These are phyloP conservation scores for Lypha dubia DNA, from an alignment of 2,888 invertebrate genomes.

Conservation along the genomic window DNA sequence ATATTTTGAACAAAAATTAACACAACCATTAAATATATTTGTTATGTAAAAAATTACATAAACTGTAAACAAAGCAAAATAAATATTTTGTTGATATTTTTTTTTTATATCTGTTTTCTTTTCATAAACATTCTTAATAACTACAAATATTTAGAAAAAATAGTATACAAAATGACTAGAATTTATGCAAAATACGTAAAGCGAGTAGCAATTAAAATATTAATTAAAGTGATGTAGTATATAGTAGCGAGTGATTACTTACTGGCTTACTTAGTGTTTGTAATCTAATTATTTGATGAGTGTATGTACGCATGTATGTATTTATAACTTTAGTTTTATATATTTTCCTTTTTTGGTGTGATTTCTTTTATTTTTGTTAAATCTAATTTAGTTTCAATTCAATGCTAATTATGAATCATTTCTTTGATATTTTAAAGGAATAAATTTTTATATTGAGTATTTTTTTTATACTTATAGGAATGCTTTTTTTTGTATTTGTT, in stretches of 20 bases:
- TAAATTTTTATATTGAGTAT: constrained; percentile 59
- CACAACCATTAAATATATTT: constrained; percentile 60
- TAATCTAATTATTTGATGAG: constrained; percentile 14
- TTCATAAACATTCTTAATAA: constrained; percentile 33
- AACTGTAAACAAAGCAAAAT: constrained; percentile 11
- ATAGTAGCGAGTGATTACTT: constrained; percentile 18
- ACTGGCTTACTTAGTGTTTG: constrained; percentile 1
- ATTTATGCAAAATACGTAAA: constrained; percentile 6
- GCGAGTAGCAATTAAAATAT: constrained; percentile 13
- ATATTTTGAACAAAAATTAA: constrained; percentile 48
- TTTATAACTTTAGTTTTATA: background rate
- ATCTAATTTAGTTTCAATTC: constrained; percentile 14
- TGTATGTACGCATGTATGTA: constrained; percentile 22
- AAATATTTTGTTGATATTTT: background rate
- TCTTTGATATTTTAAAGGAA: constrained; percentile 51
- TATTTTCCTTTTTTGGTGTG: constrained; percentile 17
- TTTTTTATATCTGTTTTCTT: no score
- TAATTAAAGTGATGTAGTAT: constrained; percentile 17
- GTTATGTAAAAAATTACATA: constrained; percentile 3
- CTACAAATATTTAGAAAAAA: constrained; percentile 47
- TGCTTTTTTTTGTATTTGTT: constrained; percentile 30
- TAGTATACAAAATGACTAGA: constrained; percentile 43
- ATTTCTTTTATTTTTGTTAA: background rate
- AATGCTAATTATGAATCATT: constrained; percentile 30
- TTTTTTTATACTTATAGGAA: constrained; percentile 62